Base-by-base conservation (phyloP, 2,888 invertebrate genomes). In the Portevinia maculata region DNA sequence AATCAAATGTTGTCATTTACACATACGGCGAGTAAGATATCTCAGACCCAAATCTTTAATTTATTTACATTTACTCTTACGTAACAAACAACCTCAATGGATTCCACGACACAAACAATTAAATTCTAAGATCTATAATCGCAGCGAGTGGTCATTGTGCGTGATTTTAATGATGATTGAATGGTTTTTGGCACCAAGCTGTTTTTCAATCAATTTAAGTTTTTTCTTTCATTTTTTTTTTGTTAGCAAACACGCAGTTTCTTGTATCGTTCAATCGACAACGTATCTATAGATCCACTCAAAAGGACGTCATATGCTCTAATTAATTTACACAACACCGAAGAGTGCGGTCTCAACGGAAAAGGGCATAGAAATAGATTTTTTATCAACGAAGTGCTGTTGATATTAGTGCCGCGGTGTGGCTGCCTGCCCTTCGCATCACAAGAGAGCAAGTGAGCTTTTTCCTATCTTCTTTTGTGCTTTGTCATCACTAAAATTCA, bases 401-500 rank as follows among this genome's bases (percentile, higher is more conserved):
- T 15, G 24, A 46, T 34, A 9, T 1, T 11, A 3, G 9, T 34
- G 11, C 34, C 9, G 6, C 11, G 7, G n/a, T n/a, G n/a, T n/a
- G n/a, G 8, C 24, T 24, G 24, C 39, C 3, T 15, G 39, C 13
- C 7, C 39, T 1, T 15, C 24, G 73, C 59, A 78, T 52, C 55
- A 17, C 65, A 65, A 30, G 73, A 53, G 44, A 64, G 34, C 64
- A 30, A 71, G 34, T 34, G 71, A 71, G 79, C 74, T 74, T 79
- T 57, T 75, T 53, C 79, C 57, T 74, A 75, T 75, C 75, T 64
- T 62, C 50, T 69, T 75, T 79, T 79, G 50, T 69, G 69, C 79
- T 79, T 79, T 75, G 74, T 75, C 79, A 74, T 74, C 62, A 79
- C 74, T 67, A 79, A 79, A 74, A 74, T 79, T 62, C 67, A 79